These are phyloP conservation scores for Pheosia tremula DNA, from an alignment of 2,888 invertebrate genomes.

Conservation along the genomic window DNA sequence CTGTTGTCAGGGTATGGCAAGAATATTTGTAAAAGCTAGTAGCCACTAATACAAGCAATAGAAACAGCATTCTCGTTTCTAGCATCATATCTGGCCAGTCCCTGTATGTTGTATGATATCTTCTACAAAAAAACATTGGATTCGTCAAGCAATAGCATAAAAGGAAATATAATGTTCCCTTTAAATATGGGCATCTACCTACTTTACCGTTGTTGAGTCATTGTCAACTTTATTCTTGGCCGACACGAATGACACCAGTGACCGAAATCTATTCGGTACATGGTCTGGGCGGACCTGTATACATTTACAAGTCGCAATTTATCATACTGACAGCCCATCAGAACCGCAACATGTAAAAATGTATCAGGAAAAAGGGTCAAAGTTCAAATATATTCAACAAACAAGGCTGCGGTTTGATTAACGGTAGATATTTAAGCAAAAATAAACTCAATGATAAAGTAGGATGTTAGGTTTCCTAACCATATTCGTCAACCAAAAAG, in stretches of 20 bases:
- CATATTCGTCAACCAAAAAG: neutral
- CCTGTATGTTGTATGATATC: neutral
- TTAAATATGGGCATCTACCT: neutral
- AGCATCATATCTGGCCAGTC: too few relatives aligned
- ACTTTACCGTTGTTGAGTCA: slow-evolving; percentile 1
- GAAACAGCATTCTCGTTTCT: too few relatives aligned
- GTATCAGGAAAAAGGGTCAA: slow-evolving; percentile 1
- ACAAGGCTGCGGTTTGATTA: neutral
- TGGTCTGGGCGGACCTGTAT: slow-evolving; percentile 26
- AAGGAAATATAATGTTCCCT: neutral
- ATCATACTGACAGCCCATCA: neutral
- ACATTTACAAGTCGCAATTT: slow-evolving; percentile 3
- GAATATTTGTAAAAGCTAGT: too few relatives aligned
- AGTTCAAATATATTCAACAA: neutral
- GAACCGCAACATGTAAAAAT: slow-evolving; percentile 1
- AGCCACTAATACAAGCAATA: too few relatives aligned
- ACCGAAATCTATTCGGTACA: slow-evolving; percentile 16
- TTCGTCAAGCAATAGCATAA: neutral
- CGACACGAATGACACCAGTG: slow-evolving; percentile 18
- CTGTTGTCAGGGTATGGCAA: too few relatives aligned
- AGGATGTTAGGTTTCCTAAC: neutral
- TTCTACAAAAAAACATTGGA: neutral
- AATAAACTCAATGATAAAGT: neutral
- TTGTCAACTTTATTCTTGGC: neutral
- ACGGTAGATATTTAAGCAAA: neutral